Evolutionary conservation across 2,113 vertebrate genomes (phyloP).

Genomic region (Phoxinus phoxinus): DNA sequence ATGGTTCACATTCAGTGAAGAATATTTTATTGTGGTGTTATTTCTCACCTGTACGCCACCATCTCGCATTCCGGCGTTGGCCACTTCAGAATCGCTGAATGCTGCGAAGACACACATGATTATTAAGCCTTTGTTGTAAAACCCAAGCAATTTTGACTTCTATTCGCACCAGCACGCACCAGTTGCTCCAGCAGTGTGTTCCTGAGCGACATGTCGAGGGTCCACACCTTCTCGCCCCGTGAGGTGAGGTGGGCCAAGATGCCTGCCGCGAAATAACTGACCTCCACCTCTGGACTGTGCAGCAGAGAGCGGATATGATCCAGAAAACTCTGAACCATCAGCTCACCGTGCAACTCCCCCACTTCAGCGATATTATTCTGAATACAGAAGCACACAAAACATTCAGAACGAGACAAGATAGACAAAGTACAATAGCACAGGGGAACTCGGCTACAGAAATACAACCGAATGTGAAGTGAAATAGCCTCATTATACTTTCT

Average conservation of each 20-base stretch:
- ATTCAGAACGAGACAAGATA: constrained; percentile 21
- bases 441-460: neutral
- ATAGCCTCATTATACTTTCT: constrained; percentile 33
- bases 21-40: neutral
- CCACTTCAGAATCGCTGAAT: constrained; percentile 95
- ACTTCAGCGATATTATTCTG: constrained; percentile 99
- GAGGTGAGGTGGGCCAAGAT: constrained; percentile 97
- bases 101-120: constrained; percentile 75
- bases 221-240: constrained; percentile 93
- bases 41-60: constrained; percentile 95
- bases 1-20: neutral
- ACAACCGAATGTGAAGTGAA: neutral
- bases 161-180: constrained; percentile 71
- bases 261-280: constrained; percentile 97
- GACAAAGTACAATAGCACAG: neutral
- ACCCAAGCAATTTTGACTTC: neutral
- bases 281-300: constrained; percentile 95
- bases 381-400: constrained; percentile 27
- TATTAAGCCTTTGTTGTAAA: neutral
- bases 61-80: constrained; percentile 97
- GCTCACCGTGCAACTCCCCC: constrained; percentile 90
- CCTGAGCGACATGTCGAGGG: constrained; percentile 82
- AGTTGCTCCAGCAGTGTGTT: constrained; percentile 89
- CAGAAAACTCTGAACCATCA: constrained; percentile 97
- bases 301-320: constrained; percentile 92